A percentile compares a stretch with the other conserved stretches of the same genome.
phyloP scores from a whole-genome alignment of 2,888 invertebrate genomes.

The Tachina fera region DNA sequence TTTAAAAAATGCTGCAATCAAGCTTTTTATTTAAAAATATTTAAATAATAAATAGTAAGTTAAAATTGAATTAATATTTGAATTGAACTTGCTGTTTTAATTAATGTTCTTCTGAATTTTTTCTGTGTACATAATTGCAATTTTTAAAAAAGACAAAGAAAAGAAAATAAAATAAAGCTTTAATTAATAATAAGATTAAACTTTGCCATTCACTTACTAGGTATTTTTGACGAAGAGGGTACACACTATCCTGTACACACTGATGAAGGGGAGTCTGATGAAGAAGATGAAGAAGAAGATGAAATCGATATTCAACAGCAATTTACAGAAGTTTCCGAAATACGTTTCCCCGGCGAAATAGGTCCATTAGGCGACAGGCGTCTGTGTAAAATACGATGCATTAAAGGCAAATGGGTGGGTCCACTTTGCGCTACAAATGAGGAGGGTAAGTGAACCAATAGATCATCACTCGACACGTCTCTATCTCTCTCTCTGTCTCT shows the following conservation, averaged over 20 bases:
- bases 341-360: constrained; percentile 89
- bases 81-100: too few species aligned
- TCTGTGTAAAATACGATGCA: constrained; percentile 92
- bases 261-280: constrained; percentile 81
- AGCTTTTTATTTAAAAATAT: too few species aligned
- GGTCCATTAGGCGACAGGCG: constrained; percentile 89
- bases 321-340: constrained; percentile 83
- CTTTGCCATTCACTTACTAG: constrained; percentile 67
- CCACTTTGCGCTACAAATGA: constrained; percentile 89
- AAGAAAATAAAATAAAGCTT: too few species aligned
- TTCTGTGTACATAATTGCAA: too few species aligned
- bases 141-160: too few species aligned
- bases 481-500: constrained; percentile 20
- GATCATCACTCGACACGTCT: constrained; percentile 52
- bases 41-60: too few species aligned
- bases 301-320: constrained; percentile 81
- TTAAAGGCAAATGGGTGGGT: constrained; percentile 93
- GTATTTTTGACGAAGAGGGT: constrained; percentile 81
- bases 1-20: too few species aligned
- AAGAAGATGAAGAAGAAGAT: constrained; percentile 81
- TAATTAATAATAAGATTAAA: not conserved
- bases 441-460: constrained; percentile 85
- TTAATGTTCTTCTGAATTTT: too few species aligned
- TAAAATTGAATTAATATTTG: too few species aligned
- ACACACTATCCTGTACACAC: constrained; percentile 81